Evolutionary conservation across 2,888 invertebrate genomes (phyloP).

Genomic region (Drosophila engyochracea): DNA sequence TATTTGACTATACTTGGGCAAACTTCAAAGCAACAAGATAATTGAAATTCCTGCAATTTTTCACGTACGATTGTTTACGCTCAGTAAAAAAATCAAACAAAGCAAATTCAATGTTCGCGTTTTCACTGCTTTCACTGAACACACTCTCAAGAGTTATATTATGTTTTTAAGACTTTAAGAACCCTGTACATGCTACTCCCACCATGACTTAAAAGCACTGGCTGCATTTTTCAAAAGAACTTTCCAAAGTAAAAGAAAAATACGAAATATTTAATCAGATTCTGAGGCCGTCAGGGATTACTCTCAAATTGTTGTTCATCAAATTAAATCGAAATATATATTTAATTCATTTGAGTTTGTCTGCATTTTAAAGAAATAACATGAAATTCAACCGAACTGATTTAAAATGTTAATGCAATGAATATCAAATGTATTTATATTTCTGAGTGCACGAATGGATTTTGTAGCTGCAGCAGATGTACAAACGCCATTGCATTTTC

Average conservation of each 20-base stretch:
- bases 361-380: neutral
- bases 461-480: neutral
- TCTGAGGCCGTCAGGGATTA: neutral
- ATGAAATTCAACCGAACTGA: neutral
- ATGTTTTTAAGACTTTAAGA: neutral
- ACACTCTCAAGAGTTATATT: neutral
- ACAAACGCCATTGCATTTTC: constrained; percentile 28
- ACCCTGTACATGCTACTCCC: neutral
- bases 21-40: constrained; percentile 39
- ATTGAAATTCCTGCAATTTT: constrained; percentile 60
- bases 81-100: constrained; percentile 17
- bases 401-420: constrained; percentile 5
- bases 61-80: constrained; percentile 54
- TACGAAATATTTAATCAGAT: neutral
- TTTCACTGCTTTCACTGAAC: neutral
- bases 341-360: neutral
- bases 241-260: neutral
- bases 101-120: constrained; percentile 6
- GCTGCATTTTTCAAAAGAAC: neutral
- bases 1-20: constrained; percentile 25
- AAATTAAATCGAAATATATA: neutral
- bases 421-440: neutral
- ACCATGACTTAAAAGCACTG: neutral
- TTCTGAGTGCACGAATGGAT: constrained; percentile 1
- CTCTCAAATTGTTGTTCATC: neutral